Percentiles rank a stretch among this genome's conserved stretches.
These are phyloP conservation scores for Labeo catla DNA, from an alignment of 2,113 vertebrate genomes.

Conservation along the genomic window DNA sequence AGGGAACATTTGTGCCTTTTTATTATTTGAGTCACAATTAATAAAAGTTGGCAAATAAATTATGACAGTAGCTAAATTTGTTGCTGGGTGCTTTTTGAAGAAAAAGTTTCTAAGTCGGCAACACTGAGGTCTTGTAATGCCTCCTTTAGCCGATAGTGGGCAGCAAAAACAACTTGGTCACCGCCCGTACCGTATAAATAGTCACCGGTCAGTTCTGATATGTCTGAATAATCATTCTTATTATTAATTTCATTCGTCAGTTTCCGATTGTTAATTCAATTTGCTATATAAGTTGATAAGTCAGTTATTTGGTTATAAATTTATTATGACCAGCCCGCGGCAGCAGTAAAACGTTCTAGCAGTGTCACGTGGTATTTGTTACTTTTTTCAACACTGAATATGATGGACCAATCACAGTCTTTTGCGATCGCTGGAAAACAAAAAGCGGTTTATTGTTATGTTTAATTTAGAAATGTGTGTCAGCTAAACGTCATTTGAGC, in stretches of 20 bases:
- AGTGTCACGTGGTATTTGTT: not conserved
- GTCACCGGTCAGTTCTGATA: not conserved
- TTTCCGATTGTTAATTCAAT: not conserved
- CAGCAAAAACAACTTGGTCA: not conserved
- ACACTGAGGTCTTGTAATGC: not conserved
- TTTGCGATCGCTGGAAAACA: not conserved
- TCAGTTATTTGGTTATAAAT: not conserved
- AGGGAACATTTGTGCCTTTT: no score
- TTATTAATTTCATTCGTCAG: not conserved
- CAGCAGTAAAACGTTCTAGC: not conserved
- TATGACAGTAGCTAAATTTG: no score
- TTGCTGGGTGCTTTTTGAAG: no score
- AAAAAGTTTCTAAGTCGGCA: no score
- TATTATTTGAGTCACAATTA: no score
- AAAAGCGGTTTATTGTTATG: not conserved
- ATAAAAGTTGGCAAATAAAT: no score
- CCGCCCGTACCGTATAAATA: no score
- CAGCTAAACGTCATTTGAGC: not conserved
- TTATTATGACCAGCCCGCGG: not conserved
- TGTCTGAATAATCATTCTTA: not conserved
- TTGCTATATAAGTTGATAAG: not conserved
- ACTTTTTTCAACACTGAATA: not conserved
- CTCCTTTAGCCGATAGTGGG: not conserved
- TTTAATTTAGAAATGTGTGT: not conserved
- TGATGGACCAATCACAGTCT: not conserved